A percentile compares a stretch with the other conserved stretches of the same genome.
phyloP scores from a whole-genome alignment of 2,113 vertebrate species.

The Tringa solitaria region DNA sequence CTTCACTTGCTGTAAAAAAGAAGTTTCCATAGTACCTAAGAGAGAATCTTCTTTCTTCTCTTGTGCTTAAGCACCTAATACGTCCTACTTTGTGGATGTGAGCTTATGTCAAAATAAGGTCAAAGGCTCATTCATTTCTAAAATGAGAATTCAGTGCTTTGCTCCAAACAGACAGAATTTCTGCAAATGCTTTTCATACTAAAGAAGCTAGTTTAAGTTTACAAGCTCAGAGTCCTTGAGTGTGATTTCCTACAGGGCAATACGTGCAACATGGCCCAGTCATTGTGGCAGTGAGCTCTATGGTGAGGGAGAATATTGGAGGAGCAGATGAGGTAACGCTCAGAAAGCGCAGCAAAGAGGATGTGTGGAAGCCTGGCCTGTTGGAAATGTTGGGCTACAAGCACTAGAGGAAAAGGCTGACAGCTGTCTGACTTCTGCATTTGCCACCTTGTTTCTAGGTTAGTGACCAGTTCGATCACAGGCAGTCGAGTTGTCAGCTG shows the following conservation, averaged over 20 bases:
- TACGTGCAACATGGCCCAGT: not conserved
- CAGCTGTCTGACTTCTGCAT: not conserved
- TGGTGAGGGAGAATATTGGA: not conserved
- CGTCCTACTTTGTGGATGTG: not conserved
- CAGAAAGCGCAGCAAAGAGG: not conserved
- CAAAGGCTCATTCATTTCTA: not conserved
- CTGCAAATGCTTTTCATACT: not conserved
- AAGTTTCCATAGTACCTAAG: not conserved
- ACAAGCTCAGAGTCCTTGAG: not conserved
- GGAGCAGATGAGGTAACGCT: not conserved
- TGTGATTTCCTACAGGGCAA: not conserved
- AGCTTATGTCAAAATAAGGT: not conserved
- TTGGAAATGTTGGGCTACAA: not conserved
- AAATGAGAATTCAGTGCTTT: not conserved
- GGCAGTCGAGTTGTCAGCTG: not conserved
- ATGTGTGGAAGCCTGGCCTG: not conserved
- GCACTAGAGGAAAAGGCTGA: not conserved
- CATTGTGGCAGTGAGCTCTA: not conserved
- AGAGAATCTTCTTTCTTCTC: not conserved
- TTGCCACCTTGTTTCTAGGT: not conserved
- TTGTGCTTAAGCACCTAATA: not conserved
- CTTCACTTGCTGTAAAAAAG: not conserved
- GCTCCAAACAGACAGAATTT: not conserved
- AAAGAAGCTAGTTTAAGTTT: not conserved
- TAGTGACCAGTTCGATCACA: not conserved